Percentiles rank a stretch among this genome's conserved stretches.
Evolutionary conservation across 2,113 vertebrate species (phyloP).

Genomic region (Antigone vipio): DNA sequence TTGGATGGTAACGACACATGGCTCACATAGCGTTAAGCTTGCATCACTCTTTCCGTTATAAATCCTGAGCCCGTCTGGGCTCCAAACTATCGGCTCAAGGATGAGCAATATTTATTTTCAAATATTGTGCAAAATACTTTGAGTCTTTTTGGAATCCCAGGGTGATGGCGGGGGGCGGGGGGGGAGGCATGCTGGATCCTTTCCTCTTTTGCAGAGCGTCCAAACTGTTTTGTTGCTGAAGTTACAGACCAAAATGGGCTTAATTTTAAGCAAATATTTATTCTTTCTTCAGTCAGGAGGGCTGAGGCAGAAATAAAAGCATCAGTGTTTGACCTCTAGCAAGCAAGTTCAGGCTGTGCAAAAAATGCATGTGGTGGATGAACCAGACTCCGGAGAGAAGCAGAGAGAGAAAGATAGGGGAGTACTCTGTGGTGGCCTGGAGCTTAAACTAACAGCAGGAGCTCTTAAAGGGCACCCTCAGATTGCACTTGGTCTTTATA

Average conservation of each 20-base stretch:
- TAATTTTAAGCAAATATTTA: constrained; percentile 68
- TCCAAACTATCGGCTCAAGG: constrained; percentile 40
- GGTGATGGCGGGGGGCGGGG: not conserved
- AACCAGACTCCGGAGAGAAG: not conserved
- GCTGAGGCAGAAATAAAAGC: constrained; percentile 58
- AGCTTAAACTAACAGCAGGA: not conserved
- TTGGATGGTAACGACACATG: constrained; percentile 43
- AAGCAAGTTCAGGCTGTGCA: constrained; percentile 34
- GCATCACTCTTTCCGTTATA: constrained; percentile 56
- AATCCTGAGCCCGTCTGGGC: constrained; percentile 5
- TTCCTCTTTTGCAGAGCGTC: constrained; percentile 28
- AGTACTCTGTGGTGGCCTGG: not conserved
- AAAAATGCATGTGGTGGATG: constrained; percentile 10
- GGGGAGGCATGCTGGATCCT: constrained; percentile 17
- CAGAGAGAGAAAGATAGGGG: not conserved
- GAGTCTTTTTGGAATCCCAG: constrained; percentile 36
- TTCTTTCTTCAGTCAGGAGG: constrained; percentile 47
- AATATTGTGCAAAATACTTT: constrained; percentile 68
- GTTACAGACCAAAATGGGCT: constrained; percentile 51
- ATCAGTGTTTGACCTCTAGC: constrained; percentile 53
- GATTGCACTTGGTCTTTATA: not conserved
- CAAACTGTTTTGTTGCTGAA: constrained; percentile 49
- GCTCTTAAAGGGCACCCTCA: not conserved
- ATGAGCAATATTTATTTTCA: constrained; percentile 70
- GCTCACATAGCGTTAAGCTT: constrained; percentile 43